Evolutionary conservation across 1,140 invertebrate species (phyloP), one percentile per base, ranked within the genome.

Genomic region (Antheraea pernyi): DNA sequence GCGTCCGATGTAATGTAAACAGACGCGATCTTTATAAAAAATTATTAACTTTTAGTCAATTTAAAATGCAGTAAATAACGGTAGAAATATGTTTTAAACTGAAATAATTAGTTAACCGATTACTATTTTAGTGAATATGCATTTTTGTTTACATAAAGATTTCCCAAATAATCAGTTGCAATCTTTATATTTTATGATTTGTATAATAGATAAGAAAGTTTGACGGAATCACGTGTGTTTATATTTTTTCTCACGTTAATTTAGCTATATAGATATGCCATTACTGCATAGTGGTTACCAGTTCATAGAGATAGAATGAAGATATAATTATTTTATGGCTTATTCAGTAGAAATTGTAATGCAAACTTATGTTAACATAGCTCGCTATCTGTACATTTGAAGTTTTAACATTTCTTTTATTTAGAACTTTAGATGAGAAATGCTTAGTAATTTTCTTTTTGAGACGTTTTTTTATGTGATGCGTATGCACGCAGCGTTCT

Each of bases 211-310:
- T 30, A 2, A 30, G 1, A 30, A 11, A 7, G 39, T 42, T 11
- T 42, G 39, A 42, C 39, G 7, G 39, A 13, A 53, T 53, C 46
- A 16, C 46, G 46, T 53, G 9, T 53, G 46, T 53, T 13, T 53
- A 53, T 16, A 13, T 53, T 53, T 16, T 53, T 53, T 13, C 16
- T 13, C 46, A 11, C 16, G 46, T 53, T 16, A 53, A 16, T 16
- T 6, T 53, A 53, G 46, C 19, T 36, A 61, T 74, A 66, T 75
- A 77, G 71, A 79, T 76, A 71, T 30, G 66, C 72, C 71, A 74
- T 36, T 65, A 60, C 64, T 71, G 60, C 37, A 59, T 76, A 78
- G 68, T 69, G 70, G n/a, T 67, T 80, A 74, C 72, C 69, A 77
- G 46, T 73, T 81, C 63, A 65, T 76, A 78, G 71, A 71, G 61